phyloP scores from a whole-genome alignment of 2,888 invertebrate species.

The Crossocerus cetratus region DNA sequence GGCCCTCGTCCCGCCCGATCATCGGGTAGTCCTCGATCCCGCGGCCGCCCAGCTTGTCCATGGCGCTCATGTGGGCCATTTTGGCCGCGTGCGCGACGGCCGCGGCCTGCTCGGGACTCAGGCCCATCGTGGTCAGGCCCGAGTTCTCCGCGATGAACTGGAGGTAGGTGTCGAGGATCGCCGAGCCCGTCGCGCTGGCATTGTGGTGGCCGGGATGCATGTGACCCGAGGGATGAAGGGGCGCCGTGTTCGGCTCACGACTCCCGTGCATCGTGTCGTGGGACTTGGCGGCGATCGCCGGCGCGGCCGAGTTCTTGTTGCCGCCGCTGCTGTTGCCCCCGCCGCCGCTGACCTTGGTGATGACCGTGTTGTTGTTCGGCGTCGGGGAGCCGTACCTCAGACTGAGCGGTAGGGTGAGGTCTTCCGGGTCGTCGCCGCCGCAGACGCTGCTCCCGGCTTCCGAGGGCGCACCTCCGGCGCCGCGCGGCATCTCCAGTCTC shows the following conservation, averaged over 20 bases:
- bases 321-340: slow-evolving; percentile 77
- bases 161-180: slow-evolving; percentile 91
- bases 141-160: slow-evolving; percentile 93
- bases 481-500: slow-evolving; percentile 86
- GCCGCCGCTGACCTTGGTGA: slow-evolving; percentile 77
- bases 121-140: slow-evolving; percentile 82
- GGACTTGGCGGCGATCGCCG: slow-evolving; percentile 84
- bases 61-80: slow-evolving; percentile 86
- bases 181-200: slow-evolving; percentile 80
- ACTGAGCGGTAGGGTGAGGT: slow-evolving; percentile 84
- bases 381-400: slow-evolving; percentile 82
- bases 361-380: slow-evolving; percentile 79
- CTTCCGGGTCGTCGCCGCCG: slow-evolving; percentile 90
- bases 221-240: slow-evolving; percentile 73
- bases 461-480: slow-evolving; percentile 81
- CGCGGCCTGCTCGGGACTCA: slow-evolving; percentile 83
- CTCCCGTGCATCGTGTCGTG: slow-evolving; percentile 82
- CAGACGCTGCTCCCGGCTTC: slow-evolving; percentile 86
- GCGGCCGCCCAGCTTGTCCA: slow-evolving; percentile 75
- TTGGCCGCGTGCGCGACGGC: slow-evolving; percentile 85
- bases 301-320: slow-evolving; percentile 66
- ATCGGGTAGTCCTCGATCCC: slow-evolving; percentile 71
- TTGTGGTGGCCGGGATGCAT: slow-evolving; percentile 60
- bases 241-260: slow-evolving; percentile 84
- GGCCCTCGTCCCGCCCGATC: slow-evolving; percentile 72